A percentile compares a stretch with the other conserved stretches of the same genome.
These are phyloP conservation scores for Aleiodes leptofemur DNA, from an alignment of 2,888 invertebrate genomes.

Conservation along the genomic window DNA sequence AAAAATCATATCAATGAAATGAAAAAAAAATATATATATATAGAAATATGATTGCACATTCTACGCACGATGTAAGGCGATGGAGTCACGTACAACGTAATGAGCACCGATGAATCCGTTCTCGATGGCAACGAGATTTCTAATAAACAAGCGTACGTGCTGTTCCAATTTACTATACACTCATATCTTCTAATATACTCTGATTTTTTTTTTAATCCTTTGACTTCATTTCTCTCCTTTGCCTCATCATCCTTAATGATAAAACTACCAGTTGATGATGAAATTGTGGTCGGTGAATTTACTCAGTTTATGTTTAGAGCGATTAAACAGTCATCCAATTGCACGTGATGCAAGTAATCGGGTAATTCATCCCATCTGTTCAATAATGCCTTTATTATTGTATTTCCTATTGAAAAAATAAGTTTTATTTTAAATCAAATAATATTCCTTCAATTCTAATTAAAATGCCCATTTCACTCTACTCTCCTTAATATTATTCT, in stretches of 20 bases:
- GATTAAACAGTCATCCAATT: slow-evolving; percentile 68
- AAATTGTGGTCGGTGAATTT: slow-evolving; percentile 8
- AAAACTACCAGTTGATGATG: slow-evolving; percentile 18
- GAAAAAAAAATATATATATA: slow-evolving; percentile 21
- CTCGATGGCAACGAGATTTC: slow-evolving; percentile 51
- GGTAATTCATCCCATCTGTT: slow-evolving; percentile 74
- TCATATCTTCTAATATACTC: slow-evolving; percentile 29
- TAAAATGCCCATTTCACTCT: neutral
- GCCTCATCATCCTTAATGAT: slow-evolving; percentile 24
- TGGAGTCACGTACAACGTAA: slow-evolving; percentile 44
- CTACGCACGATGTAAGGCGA: slow-evolving; percentile 41
- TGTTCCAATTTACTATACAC: slow-evolving; percentile 53
- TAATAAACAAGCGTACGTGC: slow-evolving; percentile 57
- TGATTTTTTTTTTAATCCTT: slow-evolving; percentile 16
- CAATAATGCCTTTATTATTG: slow-evolving; percentile 73
- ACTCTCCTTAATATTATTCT: neutral
- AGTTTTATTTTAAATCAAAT: neutral
- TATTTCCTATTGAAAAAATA: neutral
- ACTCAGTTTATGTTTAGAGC: slow-evolving; percentile 48
- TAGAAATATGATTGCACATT: slow-evolving; percentile 47
- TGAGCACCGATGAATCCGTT: slow-evolving; percentile 49
- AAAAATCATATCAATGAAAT: slow-evolving; percentile 29
- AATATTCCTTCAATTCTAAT: neutral
- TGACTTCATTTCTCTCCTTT: slow-evolving; percentile 14
- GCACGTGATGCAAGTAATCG: slow-evolving; percentile 72